Evolutionary conservation across 2,113 vertebrate genomes (phyloP), one percentile per base, ranked within the genome.

Genomic region (Tychaedon coryphoeus): DNA sequence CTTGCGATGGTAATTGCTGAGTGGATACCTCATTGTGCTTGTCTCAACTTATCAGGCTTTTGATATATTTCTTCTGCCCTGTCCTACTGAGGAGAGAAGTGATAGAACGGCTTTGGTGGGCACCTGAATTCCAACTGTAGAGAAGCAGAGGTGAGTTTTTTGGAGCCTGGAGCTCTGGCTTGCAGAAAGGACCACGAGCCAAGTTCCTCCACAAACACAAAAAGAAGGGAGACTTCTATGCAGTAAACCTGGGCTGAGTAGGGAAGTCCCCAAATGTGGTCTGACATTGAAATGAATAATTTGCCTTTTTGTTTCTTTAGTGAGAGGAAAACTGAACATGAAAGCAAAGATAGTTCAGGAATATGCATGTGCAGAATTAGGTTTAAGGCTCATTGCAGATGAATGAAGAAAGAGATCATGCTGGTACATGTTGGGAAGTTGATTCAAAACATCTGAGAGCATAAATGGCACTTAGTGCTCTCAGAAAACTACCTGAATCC

Each of bases 361-460:
- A 62, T 23, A 23, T 50, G 34, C 2, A 0, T 11, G 26, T 36
- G 47, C 24, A 80, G n/a, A 79, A 66, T 50, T 33, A 65, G 16
- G 33, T 65, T 92, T 86, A 70, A 80, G 64, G 60, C 60, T 96
- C 6, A 3, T 70, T 79, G 47, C 33, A 54, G n/a, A 17, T 72
- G 38, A 85, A 65, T n/a, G 62, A 88, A 54, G 45, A 36, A 38
- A 19, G 22, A 85, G 19, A 87, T 54, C 20, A 34, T 48, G 45
- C n/a, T 56, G 40, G 20, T 45, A 29, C 4, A 1, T 7, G 9
- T 38, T 58, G 22, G 36, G 50, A 74, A 53, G 77, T 45, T 75
- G 53, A 88, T 92, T 89, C 91, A 65, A 89, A 73, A 54, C 22
- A 48, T 20, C 71, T 67, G 34, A 82, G 78, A 90, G 8, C 42